Conservation (phyloP, 2,797 vertebrate genomes). For the Cossypha heuglini region DNA sequence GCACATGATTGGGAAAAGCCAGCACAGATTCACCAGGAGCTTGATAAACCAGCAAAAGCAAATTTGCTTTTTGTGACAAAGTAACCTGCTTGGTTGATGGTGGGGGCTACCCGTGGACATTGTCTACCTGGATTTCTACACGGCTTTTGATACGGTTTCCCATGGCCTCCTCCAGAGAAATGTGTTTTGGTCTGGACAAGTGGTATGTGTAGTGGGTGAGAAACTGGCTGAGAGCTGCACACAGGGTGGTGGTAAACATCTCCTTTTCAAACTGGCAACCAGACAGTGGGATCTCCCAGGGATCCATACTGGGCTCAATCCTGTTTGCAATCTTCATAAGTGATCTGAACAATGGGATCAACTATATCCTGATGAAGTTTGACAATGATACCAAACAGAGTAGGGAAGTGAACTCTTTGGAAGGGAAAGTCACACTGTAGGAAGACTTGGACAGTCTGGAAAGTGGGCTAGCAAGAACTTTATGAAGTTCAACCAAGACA, state of each 20-base stretch:
- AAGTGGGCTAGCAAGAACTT: background rate
- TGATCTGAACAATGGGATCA: background rate
- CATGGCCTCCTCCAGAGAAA: background rate
- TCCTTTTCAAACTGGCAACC: background rate
- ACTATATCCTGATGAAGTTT: background rate
- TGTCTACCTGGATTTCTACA: background rate
- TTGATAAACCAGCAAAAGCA: background rate
- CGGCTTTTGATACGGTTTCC: background rate
- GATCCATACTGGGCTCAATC: background rate
- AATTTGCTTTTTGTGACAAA: background rate
- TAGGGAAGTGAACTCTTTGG: background rate
- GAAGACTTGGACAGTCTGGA: background rate
- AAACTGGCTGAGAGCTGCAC: background rate
- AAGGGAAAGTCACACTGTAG: background rate
- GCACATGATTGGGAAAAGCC: background rate
- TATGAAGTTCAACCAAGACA: background rate
- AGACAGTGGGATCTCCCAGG: background rate
- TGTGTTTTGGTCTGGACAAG: background rate
- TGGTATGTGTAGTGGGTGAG: background rate
- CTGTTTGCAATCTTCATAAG: background rate
- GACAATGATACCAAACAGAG: background rate
- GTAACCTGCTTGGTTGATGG: background rate
- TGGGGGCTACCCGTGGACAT: fast-evolving
- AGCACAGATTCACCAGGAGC: background rate
- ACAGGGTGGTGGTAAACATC: background rate